Base-by-base conservation (phyloP, 2,797 vertebrate genomes). In the Diplodus puntazzo region DNA sequence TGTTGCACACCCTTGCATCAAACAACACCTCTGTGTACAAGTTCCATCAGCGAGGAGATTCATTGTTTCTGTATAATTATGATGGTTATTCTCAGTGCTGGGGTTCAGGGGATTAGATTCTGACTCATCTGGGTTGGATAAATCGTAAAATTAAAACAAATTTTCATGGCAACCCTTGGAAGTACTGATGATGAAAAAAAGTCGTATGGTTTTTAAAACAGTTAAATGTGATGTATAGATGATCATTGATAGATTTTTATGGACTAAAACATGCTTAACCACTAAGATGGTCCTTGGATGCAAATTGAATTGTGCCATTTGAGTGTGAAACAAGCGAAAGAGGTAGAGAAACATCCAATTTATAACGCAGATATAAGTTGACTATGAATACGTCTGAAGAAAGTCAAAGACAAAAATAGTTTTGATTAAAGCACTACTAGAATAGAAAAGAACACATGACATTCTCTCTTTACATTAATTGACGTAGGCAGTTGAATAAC, bases 401-500 rank as follows among this genome's bases (percentile, higher is more conserved):
- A 34, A 34, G 34, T 8, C 34, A 34, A 34, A 34, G 34, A 34
- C 34, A 34, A 60, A 58, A 39, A 43, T 11, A 48, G 14, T 45
- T 75, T 57, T 70, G 20, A 57, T 60, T 60, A n/a, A 75, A 75
- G 20, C 7, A n/a, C n/a, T 20, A n/a, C 5, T 2, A 21, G 25
- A 76, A 73, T 14, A 77, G 20, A 60, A 59, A 45, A 67, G 0
- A 59, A 65, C 18, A 30, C 3, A 30, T 71, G 39, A 52, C 53
- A n/a, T 53, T 55, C 30, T 49, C 18, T 39, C 46, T 77, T 81
- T 77, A 65, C 43, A 17, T 58, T 71, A 58, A 77, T 61, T 27
- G 17, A 57, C 39, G 34, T 16, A 48, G 39, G 63, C 11, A 11
- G 5, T 27, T 17, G n/a, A 20, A 67, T 39, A 85, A 63, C 80